Evolutionary conservation across 2,113 vertebrate species (phyloP).

Genomic region (Perccottus glenii): DNA sequence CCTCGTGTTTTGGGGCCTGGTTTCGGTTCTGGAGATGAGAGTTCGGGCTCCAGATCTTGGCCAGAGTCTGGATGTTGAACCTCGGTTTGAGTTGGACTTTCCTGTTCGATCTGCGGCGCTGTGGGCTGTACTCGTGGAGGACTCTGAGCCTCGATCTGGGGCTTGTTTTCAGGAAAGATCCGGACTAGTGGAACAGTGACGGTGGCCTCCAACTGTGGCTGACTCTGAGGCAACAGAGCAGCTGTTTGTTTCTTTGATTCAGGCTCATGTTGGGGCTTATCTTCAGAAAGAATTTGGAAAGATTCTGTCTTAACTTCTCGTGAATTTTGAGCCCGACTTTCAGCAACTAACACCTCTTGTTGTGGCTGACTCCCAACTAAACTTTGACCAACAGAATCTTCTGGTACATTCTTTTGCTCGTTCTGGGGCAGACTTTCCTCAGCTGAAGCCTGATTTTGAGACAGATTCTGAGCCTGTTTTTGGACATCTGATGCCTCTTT

Average conservation of each 20-base stretch:
- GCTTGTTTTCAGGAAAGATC: not conserved
- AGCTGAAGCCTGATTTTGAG: not conserved
- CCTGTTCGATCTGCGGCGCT: not conserved
- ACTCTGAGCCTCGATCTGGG: not conserved
- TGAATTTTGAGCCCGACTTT: too few relatives aligned
- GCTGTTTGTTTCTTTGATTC: not conserved
- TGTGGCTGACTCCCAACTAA: too few relatives aligned
- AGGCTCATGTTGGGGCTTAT: not conserved
- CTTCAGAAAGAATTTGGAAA: not conserved
- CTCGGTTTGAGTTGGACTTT: conserved; percentile 11
- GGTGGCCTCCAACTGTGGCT: not conserved
- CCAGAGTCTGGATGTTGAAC: not conserved
- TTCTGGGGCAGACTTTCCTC: not conserved
- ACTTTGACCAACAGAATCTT: too few relatives aligned
- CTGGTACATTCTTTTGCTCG: not conserved
- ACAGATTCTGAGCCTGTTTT: not conserved
- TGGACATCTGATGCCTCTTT: not conserved
- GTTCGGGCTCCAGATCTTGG: conserved; percentile 2
- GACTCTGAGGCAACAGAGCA: not conserved
- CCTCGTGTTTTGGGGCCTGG: conserved; percentile 21
- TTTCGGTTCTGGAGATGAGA: conserved; percentile 21
- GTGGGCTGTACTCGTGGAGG: not conserved
- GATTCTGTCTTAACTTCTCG: not conserved
- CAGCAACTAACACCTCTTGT: too few relatives aligned
- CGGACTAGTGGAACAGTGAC: not conserved